These are phyloP conservation scores for Rhinichthys osculus DNA, from an alignment of 2,797 vertebrate genomes.

Conservation along the genomic window DNA sequence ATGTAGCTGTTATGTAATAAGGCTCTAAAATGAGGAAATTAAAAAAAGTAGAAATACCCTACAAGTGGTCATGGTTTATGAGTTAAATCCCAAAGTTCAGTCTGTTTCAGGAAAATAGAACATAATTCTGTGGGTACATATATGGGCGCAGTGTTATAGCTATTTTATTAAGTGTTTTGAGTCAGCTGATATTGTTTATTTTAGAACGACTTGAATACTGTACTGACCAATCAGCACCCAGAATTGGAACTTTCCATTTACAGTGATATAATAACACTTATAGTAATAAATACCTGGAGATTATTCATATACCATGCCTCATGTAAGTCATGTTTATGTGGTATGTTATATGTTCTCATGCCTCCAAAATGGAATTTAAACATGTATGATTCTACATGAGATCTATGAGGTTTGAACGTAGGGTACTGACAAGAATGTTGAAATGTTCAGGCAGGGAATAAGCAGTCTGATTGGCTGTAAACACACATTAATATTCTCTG, in stretches of 20 bases:
- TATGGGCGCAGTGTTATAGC: not conserved
- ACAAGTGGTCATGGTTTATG: constrained; percentile 7
- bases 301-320: not conserved
- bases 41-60: constrained; percentile 13
- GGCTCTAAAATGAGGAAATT: not conserved
- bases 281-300: not conserved
- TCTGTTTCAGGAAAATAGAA: not conserved
- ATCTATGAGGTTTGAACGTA: not conserved
- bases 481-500: not conserved
- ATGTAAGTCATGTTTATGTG: not conserved
- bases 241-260: not conserved
- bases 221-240: not conserved
- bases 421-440: not conserved
- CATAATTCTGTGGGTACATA: not conserved
- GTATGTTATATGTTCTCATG: not conserved
- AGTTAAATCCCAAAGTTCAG: not conserved
- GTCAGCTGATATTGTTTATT: not conserved
- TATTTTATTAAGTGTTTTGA: not conserved
- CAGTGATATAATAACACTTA: not conserved
- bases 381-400: not conserved
- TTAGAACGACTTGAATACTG: not conserved
- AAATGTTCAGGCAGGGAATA: not conserved
- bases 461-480: not conserved
- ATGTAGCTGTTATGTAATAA: not conserved
- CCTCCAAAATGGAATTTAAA: not conserved